phyloP scores from a whole-genome alignment of 2,113 vertebrate genomes.

The Seriola rivoliana region DNA sequence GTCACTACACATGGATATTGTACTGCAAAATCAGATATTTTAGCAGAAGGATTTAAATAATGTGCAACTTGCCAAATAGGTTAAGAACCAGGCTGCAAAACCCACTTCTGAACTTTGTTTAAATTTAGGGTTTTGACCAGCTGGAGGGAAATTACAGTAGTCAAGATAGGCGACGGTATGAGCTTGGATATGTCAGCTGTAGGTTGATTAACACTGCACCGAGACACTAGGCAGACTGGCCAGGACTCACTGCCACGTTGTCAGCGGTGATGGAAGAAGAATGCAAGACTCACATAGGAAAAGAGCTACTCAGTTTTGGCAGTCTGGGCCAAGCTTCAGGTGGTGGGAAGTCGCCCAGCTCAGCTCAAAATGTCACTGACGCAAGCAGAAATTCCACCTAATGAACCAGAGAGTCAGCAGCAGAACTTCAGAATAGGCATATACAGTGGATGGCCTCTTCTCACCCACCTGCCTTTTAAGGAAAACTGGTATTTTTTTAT shows the following conservation, averaged over 20 bases:
- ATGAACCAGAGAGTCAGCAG: constrained; percentile 21
- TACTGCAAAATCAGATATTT: no score
- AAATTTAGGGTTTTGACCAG: constrained; percentile 27
- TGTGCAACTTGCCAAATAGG: not conserved
- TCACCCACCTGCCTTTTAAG: not conserved
- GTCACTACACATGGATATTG: no score
- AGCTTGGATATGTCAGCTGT: constrained; percentile 43
- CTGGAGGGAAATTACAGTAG: not conserved
- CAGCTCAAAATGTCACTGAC: constrained; percentile 38
- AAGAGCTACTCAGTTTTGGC: constrained; percentile 41
- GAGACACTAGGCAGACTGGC: constrained; percentile 26
- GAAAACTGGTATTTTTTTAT: not conserved
- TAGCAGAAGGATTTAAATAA: no score
- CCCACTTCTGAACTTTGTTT: constrained; percentile 13
- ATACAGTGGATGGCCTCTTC: not conserved
- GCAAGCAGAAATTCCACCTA: constrained; percentile 25
- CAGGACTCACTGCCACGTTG: constrained; percentile 44
- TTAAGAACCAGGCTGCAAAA: not conserved
- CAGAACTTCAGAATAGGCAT: constrained; percentile 10
- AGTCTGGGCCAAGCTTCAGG: constrained; percentile 20
- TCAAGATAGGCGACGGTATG: constrained; percentile 28
- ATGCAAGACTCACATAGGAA: constrained; percentile 28
- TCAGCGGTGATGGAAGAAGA: constrained; percentile 49
- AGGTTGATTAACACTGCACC: constrained; percentile 45
- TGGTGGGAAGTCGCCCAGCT: constrained; percentile 31